A percentile compares a stretch with the other conserved stretches of the same genome.
Evolutionary conservation across 2,797 vertebrate genomes (phyloP).

Genomic region (Epinephelus awoara): DNA sequence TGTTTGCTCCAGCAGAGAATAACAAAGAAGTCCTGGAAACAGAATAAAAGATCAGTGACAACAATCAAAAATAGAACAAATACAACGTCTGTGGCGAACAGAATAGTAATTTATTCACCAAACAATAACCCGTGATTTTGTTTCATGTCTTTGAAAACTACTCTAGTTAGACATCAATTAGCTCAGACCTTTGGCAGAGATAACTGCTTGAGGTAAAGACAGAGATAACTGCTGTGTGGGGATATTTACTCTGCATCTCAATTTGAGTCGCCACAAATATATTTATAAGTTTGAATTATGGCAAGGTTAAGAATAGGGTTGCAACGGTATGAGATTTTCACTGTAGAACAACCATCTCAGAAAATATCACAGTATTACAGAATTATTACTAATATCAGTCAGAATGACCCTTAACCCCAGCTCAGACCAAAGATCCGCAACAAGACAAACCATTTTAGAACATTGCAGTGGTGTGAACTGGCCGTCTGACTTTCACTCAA

Average conservation of each 20-base stretch:
- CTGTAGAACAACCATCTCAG: too few relatives aligned
- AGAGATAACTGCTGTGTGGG: too few relatives aligned
- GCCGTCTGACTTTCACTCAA: too few relatives aligned
- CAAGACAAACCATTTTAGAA: too few relatives aligned
- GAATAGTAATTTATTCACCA: constrained; percentile 42
- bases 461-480: too few relatives aligned
- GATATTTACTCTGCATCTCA: not conserved
- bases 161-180: constrained; percentile 1
- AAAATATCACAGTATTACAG: too few relatives aligned
- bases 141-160: constrained; percentile 16
- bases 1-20: constrained; percentile 40
- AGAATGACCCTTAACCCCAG: too few relatives aligned
- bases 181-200: not conserved
- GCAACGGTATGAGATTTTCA: too few relatives aligned
- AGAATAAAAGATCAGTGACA: constrained; percentile 51
- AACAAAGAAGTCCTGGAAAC: constrained; percentile 32
- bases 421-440: too few relatives aligned
- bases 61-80: constrained; percentile 42
- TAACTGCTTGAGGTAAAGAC: not conserved
- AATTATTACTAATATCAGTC: too few relatives aligned
- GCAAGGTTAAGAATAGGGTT: not conserved
- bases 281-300: not conserved
- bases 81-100: constrained; percentile 17
- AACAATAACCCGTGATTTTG: not conserved
- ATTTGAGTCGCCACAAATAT: not conserved